A percentile compares a stretch with the other conserved stretches of the same genome.
These are phyloP conservation scores for Drosophila ogumai DNA, from an alignment of 1,140 invertebrate genomes.

Conservation along the genomic window DNA sequence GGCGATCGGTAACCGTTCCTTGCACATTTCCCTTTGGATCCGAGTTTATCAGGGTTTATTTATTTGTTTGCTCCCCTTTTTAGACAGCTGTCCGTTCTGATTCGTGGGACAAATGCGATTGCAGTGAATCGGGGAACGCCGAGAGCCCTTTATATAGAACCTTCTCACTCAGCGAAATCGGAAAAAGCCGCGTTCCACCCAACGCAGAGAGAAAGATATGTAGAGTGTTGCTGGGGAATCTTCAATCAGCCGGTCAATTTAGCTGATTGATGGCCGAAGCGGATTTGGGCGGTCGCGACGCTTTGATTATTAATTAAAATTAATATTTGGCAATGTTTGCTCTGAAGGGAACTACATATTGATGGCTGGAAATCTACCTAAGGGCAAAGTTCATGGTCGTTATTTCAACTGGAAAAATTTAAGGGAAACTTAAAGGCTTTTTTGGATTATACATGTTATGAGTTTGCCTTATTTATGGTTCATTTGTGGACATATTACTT, in stretches of 20 bases:
- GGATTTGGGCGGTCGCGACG: slow-evolving; percentile 28
- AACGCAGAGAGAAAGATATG: neutral
- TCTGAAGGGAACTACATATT: slow-evolving; percentile 6
- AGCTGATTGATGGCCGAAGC: slow-evolving; percentile 43
- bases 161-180: slow-evolving; percentile 3
- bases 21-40: slow-evolving; percentile 1
- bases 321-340: slow-evolving; percentile 44
- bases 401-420: neutral
- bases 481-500: neutral
- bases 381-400: slow-evolving; percentile 24
- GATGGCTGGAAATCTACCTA: slow-evolving; percentile 11
- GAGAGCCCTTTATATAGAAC: slow-evolving; percentile 38
- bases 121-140: slow-evolving; percentile 1
- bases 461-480: neutral
- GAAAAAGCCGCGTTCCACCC: slow-evolving; percentile 15
- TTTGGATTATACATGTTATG: neutral
- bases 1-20: slow-evolving; percentile 29
- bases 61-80: neutral
- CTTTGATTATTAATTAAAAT: slow-evolving; percentile 45
- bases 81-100: neutral
- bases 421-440: no score
- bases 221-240: slow-evolving; percentile 14
- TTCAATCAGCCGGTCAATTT: slow-evolving; percentile 64
- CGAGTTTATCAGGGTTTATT: slow-evolving; percentile 15
- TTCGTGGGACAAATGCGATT: slow-evolving; percentile 20